Evolutionary conservation across 1,140 invertebrate genomes (phyloP), one percentile per base, ranked within the genome.

Genomic region (Orchesella cincta): DNA sequence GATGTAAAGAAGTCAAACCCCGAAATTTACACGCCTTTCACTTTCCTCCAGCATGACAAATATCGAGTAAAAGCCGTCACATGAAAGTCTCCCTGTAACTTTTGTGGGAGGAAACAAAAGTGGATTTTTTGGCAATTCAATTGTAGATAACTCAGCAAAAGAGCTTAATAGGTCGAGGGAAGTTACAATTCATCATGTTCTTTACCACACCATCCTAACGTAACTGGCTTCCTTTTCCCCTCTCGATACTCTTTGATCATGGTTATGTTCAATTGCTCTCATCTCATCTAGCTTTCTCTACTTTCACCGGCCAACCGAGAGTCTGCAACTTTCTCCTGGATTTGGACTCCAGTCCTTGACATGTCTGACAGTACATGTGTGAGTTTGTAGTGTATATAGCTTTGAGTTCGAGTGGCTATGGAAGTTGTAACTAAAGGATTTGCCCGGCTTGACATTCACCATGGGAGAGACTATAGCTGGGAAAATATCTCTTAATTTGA

Each of bases 111-210:
- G 31, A 67, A 67, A 33, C 26, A 67, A 67, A 67, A 67, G 26
- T 29, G 3, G 8, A 14, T 29, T 29, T 67, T 67, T 67, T 67
- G 62, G 28, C 62, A 67, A 67, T 67, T 67, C 62, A 67, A 67
- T 67, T 67, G 62, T 33, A 67, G 62, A 67, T 67, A 67, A 67
- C 62, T 67, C 62, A 67, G 62, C 62, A 67, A 67, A 67, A 67
- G 31, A 67, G 62, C 62, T 29, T 67, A 67, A 67, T 67, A 67
- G 62, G 62, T 67, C 62, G 62, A 29, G 33, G 62, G 62, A 67
- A 67, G 62, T 33, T 67, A 67, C 62, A 31, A 67, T 67, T 67
- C 62, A 67, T 67, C 62, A 67, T 67, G 54, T 67, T 33, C 62
- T 67, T n/a, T 31, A 31, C 31, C 3, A 29, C 28, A 67, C 62